phyloP scores from a whole-genome alignment of 2,797 vertebrate genomes.

The Schizopygopsis malacanthus region DNA sequence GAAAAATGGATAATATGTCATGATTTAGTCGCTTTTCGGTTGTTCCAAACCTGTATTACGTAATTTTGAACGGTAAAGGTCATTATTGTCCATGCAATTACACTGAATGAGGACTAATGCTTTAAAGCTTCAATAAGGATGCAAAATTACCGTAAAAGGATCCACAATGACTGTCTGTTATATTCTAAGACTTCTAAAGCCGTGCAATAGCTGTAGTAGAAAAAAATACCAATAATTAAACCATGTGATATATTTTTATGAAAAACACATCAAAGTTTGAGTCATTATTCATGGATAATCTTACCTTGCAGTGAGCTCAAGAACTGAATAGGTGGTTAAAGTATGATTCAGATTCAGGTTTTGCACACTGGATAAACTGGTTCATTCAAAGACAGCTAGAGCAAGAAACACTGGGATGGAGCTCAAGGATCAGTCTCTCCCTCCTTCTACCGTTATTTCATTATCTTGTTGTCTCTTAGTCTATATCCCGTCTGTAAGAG shows the following conservation, averaged over 20 bases:
- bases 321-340: background rate
- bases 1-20: background rate
- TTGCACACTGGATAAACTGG: background rate
- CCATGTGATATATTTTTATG: background rate
- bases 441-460: slow-evolving; percentile 20
- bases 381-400: background rate
- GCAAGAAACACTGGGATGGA: background rate
- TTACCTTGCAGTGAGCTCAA: background rate
- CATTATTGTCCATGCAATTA: background rate
- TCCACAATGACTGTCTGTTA: background rate
- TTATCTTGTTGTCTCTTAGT: slow-evolving; percentile 6
- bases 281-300: background rate
- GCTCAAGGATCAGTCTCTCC: slow-evolving; percentile 59
- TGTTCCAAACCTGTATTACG: background rate
- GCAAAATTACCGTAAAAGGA: background rate
- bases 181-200: background rate
- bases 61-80: background rate
- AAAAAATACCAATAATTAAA: background rate
- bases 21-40: background rate
- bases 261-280: background rate
- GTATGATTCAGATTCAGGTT: background rate
- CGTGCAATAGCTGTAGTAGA: background rate
- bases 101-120: background rate
- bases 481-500: slow-evolving; percentile 20
- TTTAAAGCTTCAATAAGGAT: background rate